A percentile compares a stretch with the other conserved stretches of the same genome.
Conservation (phyloP, 2,113 vertebrate species). For the Eonycteris spelaea region DNA sequence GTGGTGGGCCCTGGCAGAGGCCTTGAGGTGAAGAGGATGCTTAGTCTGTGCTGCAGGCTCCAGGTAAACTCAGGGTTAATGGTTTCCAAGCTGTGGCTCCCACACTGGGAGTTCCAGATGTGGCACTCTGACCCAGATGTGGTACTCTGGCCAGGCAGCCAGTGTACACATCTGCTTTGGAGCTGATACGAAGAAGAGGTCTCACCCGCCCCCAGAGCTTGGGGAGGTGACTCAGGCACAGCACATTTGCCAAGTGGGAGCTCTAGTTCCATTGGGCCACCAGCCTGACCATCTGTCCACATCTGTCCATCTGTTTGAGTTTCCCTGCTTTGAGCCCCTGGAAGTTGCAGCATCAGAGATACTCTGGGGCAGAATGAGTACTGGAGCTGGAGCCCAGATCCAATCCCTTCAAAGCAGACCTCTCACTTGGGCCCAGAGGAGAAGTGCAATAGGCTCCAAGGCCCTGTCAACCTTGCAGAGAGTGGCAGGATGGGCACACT, state of each 20-base stretch:
- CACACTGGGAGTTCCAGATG: constrained; percentile 39
- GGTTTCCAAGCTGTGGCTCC: constrained; percentile 8
- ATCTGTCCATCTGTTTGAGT: constrained; percentile 1
- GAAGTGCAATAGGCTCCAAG: neutral
- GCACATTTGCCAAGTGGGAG: neutral
- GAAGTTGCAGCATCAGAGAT: neutral
- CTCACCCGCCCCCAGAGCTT: neutral
- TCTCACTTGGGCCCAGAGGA: neutral
- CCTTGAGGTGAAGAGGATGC: neutral
- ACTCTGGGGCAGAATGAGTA: neutral
- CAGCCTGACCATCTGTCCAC: neutral
- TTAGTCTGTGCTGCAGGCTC: neutral
- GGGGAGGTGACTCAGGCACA: neutral
- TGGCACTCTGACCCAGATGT: neutral
- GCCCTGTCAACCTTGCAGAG: neutral
- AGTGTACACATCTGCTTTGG: constrained; percentile 55
- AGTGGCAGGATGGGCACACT: constrained; percentile 27
- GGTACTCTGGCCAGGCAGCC: neutral
- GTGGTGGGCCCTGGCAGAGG: neutral
- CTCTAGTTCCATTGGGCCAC: neutral
- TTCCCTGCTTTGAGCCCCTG: neutral
- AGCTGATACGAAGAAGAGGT: constrained; percentile 7
- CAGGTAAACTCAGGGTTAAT: constrained; percentile 41
- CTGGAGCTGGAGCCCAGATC: neutral
- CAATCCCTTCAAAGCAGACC: neutral